Conservation (phyloP, 2,113 vertebrate genomes). For the Oncorhynchus clarkii region DNA sequence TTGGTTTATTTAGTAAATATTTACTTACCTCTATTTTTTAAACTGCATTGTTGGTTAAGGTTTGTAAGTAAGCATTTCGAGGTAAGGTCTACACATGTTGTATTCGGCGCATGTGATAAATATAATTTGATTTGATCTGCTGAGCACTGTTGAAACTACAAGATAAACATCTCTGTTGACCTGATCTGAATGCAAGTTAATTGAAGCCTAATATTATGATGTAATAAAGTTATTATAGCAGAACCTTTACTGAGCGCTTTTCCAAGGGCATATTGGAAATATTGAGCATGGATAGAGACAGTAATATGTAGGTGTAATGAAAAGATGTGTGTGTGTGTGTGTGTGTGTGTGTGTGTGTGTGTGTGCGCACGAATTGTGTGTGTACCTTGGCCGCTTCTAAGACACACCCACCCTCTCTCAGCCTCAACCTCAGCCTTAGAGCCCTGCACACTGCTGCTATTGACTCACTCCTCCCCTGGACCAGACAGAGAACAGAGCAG, state of each 20-base stretch:
- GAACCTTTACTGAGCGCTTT: neutral
- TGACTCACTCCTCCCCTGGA: slow-evolving; percentile 36
- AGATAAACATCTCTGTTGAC: neutral
- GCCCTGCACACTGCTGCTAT: slow-evolving; percentile 29
- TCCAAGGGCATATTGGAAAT: neutral
- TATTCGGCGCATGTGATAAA: too few species aligned
- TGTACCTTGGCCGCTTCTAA: slow-evolving; percentile 25
- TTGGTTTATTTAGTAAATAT: too few species aligned
- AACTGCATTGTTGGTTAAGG: too few species aligned
- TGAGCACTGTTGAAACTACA: neutral
- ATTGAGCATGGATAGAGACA: neutral
- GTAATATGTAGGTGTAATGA: slow-evolving; percentile 31
- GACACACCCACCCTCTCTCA: slow-evolving; percentile 57
- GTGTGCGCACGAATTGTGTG: neutral
- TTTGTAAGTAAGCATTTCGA: too few species aligned
- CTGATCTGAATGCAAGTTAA: neutral
- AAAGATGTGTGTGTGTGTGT: neutral
- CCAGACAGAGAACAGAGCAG: slow-evolving; percentile 15
- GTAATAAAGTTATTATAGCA: neutral
- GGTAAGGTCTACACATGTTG: too few species aligned
- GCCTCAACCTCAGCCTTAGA: slow-evolving; percentile 19
- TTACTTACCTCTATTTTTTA: too few species aligned
- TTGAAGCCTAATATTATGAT: neutral
- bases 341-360: slow-evolving; percentile 4
- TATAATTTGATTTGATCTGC: too few species aligned